Percentiles rank a stretch among this genome's conserved stretches.
These are phyloP conservation scores for Esox lucius DNA, from an alignment of 2,797 vertebrate genomes.

Conservation along the genomic window DNA sequence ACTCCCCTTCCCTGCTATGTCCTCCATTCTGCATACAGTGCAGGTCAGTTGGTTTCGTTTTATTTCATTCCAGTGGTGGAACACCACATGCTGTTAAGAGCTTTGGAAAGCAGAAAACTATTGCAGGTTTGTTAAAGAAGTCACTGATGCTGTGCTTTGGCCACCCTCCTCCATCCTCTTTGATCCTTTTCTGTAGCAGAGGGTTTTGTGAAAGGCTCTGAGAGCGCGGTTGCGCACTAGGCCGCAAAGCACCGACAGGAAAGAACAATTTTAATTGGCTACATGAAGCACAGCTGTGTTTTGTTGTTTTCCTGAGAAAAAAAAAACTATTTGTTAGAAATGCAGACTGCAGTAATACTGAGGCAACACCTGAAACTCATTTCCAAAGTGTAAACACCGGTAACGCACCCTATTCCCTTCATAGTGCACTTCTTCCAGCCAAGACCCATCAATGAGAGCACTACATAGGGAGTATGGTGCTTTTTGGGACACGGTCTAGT, in stretches of 20 bases:
- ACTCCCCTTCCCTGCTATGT: neutral
- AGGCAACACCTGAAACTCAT: conserved; percentile 63
- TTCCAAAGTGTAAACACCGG: conserved; percentile 50
- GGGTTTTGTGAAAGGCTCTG: conserved; percentile 24
- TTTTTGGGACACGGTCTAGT: neutral
- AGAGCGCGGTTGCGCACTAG: conserved; percentile 21
- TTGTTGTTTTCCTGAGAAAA: conserved; percentile 38
- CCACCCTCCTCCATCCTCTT: conserved; percentile 41
- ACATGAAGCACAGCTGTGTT: conserved; percentile 54
- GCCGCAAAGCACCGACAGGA: conserved; percentile 15
- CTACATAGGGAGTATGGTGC: neutral
- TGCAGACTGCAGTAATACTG: conserved; percentile 44
- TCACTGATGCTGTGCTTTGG: conserved; percentile 32
- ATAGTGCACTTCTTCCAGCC: neutral
- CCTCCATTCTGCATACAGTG: neutral
- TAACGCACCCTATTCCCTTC: neutral
- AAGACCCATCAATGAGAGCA: neutral
- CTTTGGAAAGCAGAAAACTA: conserved; percentile 21
- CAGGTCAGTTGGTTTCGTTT: neutral
- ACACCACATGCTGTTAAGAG: neutral
- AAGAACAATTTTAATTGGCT: conserved; percentile 70
- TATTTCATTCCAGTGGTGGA: neutral
- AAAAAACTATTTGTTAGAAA: conserved; percentile 60
- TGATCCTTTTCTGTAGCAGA: conserved; percentile 40
- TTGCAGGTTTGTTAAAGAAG: conserved; percentile 27